These are phyloP conservation scores for Pachydiplax longipennis DNA, from an alignment of 2,888 invertebrate genomes.

Conservation along the genomic window DNA sequence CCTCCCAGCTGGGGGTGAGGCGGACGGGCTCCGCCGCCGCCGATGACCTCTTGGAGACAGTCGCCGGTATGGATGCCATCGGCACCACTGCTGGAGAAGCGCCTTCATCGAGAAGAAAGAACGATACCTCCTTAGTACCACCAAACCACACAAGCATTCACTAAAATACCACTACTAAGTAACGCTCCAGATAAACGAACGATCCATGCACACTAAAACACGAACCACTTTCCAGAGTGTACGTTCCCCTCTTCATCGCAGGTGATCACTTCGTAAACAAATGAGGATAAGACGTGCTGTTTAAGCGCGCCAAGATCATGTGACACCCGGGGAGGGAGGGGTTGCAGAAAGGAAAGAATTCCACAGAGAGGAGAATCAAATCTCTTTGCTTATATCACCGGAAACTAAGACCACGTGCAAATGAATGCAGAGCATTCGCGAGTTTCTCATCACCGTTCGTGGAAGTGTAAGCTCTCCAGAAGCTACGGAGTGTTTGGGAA, in stretches of 20 bases:
- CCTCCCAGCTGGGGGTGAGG: slow-evolving; percentile 88
- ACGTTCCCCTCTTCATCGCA: not conserved
- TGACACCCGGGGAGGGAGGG: no score
- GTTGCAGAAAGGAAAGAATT: no score
- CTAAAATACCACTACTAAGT: not conserved
- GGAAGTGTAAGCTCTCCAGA: no score
- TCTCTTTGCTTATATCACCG: no score
- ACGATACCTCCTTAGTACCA: not conserved
- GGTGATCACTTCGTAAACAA: no score
- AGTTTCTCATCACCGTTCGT: no score
- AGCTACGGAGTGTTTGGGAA: not conserved
- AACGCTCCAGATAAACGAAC: not conserved
- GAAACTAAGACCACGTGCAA: no score
- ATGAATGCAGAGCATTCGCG: no score
- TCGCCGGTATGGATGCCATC: slow-evolving; percentile 13
- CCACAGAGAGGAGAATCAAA: no score
- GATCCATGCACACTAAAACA: not conserved
- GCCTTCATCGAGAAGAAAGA: not conserved
- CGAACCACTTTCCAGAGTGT: not conserved
- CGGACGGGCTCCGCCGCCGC: slow-evolving; percentile 75
- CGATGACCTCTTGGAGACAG: slow-evolving; percentile 46
- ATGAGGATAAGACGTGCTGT: no score
- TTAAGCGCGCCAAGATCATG: no score
- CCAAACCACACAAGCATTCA: not conserved
- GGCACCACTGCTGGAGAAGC: slow-evolving; percentile 13